Evolutionary conservation across 2,888 invertebrate species (phyloP).

Genomic region (Lingula anatina): DNA sequence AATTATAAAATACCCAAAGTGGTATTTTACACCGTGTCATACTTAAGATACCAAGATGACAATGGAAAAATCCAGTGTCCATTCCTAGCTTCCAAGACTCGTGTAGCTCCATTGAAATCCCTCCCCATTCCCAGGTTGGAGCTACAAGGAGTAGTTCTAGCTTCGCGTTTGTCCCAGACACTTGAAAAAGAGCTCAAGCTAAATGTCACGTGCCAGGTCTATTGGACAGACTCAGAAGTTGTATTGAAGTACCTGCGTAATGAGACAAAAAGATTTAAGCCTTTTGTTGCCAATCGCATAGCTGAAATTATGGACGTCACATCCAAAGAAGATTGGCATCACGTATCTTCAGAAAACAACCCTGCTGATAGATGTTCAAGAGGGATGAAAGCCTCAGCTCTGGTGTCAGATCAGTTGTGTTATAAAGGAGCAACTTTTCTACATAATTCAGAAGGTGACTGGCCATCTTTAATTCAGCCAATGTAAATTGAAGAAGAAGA

Average conservation of each 20-base stretch:
- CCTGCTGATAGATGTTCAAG: not conserved
- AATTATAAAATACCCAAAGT: too few relatives aligned
- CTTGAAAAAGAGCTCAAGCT: not conserved
- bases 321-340: not conserved
- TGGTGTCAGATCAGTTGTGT: not conserved
- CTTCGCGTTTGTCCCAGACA: not conserved
- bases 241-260: not conserved
- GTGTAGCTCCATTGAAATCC: not conserved
- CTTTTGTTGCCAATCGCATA: not conserved
- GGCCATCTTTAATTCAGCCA: not conserved
- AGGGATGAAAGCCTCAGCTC: not conserved
- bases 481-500: not conserved
- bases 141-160: not conserved
- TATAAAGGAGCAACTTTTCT: not conserved
- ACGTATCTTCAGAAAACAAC: not conserved
- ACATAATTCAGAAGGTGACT: not conserved
- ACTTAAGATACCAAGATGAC: not conserved
- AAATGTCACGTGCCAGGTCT: not conserved
- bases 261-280: not conserved
- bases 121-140: constrained; percentile 1
- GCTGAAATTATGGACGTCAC: not conserved
- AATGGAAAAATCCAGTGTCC: not conserved
- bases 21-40: not conserved
- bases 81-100: constrained; percentile 1
- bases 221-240: not conserved